These are phyloP conservation scores for Rhodeus uyekii DNA, from an alignment of 2,797 vertebrate genomes.

Conservation along the genomic window DNA sequence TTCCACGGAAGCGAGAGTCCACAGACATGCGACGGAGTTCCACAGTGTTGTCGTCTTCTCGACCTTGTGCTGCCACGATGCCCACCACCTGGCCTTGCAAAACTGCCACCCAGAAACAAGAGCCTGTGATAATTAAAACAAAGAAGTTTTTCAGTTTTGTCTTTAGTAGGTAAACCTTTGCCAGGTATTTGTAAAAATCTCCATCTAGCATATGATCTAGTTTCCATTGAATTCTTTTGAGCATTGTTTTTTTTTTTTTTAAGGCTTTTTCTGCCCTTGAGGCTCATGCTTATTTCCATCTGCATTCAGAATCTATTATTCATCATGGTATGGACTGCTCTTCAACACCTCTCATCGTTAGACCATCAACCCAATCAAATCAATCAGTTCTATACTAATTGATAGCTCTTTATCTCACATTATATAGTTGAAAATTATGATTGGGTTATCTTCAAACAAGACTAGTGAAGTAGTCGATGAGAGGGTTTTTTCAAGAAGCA, in stretches of 20 bases:
- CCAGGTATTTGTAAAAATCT: not conserved
- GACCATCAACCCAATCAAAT: not conserved
- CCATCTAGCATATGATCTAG: not conserved
- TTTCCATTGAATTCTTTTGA: not conserved
- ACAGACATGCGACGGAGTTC: conserved; percentile 98
- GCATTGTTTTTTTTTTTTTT: no score
- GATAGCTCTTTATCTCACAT: not conserved
- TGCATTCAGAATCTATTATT: not conserved
- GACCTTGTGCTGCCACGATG: conserved; percentile 91
- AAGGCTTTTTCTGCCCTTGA: not conserved
- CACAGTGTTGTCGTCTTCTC: conserved; percentile 91
- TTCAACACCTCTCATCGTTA: not conserved
- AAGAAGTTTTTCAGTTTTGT: not conserved
- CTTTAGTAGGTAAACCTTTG: not conserved
- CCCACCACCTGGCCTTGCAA: conserved; percentile 93
- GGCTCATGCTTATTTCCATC: not conserved
- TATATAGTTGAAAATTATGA: not conserved
- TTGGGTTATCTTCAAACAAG: not conserved
- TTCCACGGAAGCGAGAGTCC: conserved; percentile 93
- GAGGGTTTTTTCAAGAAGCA: not conserved
- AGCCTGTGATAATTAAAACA: conserved; percentile 78
- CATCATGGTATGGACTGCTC: not conserved
- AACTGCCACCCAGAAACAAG: conserved; percentile 98
- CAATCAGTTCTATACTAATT: not conserved
- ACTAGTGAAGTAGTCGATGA: not conserved